Conservation (phyloP, 1,140 invertebrate species). For the Panulirus ornatus region DNA sequence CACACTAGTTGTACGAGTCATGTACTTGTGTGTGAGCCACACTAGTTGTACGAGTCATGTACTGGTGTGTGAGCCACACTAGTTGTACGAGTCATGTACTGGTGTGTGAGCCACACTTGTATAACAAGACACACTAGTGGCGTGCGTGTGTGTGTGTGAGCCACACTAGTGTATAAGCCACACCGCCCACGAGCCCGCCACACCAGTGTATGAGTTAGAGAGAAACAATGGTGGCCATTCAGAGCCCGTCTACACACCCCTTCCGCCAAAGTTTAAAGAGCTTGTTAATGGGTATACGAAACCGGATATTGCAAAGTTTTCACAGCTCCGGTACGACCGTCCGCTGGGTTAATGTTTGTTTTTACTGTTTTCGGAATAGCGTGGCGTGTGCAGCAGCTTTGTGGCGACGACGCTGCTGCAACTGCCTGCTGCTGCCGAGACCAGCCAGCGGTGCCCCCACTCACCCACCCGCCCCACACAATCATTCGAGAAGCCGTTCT, state of each 20-base stretch:
- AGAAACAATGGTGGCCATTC: conserved; percentile 1
- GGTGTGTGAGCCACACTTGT: not conserved
- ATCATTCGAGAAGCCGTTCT: too few species aligned
- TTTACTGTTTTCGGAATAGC: conserved; percentile 46
- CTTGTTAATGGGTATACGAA: conserved; percentile 55
- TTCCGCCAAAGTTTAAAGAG: conserved; percentile 53
- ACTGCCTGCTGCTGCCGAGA: too few species aligned
- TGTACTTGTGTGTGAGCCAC: not conserved
- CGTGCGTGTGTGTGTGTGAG: too few species aligned
- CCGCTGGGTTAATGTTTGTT: conserved; percentile 47
- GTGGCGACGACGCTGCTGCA: not conserved
- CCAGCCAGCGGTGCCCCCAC: too few species aligned
- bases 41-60: too few species aligned
- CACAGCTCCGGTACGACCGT: conserved; percentile 21
- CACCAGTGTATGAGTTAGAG: not conserved
- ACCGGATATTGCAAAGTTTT: conserved; percentile 69
- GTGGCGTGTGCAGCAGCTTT: not conserved
- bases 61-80: too few species aligned
- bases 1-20: not conserved
- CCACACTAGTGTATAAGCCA: not conserved
- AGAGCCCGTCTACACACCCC: conserved; percentile 14
- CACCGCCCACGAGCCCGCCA: not conserved
- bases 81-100: too few species aligned
- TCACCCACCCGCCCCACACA: too few species aligned
- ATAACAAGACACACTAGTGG: not conserved